Evolutionary conservation across 2,888 invertebrate species (phyloP).

Genomic region (Atrina japonica): DNA sequence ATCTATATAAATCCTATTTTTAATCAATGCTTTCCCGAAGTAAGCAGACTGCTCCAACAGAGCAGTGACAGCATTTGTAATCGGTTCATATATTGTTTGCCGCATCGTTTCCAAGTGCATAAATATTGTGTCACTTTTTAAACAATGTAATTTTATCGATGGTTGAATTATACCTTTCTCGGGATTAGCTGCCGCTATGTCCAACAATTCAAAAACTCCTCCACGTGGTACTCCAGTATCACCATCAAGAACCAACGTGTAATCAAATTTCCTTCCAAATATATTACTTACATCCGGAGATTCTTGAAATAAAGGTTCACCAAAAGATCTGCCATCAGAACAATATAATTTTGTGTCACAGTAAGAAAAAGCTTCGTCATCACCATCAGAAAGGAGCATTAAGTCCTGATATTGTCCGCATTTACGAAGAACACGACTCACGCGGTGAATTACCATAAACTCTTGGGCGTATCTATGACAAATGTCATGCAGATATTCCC

Average conservation of each 20-base stretch:
- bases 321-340: conserved; percentile 59
- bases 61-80: conserved; percentile 70
- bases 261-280: conserved; percentile 68
- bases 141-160: conserved; percentile 67
- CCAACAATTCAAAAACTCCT: conserved; percentile 64
- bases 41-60: conserved; percentile 70
- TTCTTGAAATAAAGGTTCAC: conserved; percentile 70
- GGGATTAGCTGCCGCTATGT: conserved; percentile 72
- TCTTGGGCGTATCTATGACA: conserved; percentile 69
- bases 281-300: conserved; percentile 71
- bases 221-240: conserved; percentile 70
- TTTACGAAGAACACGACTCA: conserved; percentile 69
- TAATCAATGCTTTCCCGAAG: conserved; percentile 74
- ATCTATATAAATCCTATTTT: conserved; percentile 71
- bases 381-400: conserved; percentile 73
- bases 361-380: conserved; percentile 68
- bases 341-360: conserved; percentile 67
- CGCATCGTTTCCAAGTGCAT: conserved; percentile 73
- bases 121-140: conserved; percentile 67
- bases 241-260: conserved; percentile 72
- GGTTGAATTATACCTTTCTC: conserved; percentile 74
- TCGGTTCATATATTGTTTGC: conserved; percentile 70
- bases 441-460: conserved; percentile 73
- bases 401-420: conserved; percentile 76
- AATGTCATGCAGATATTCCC: conserved; percentile 69